Evolutionary conservation across 2,113 vertebrate genomes (phyloP), one percentile per base, ranked within the genome.

Genomic region (Heteronetta atricapilla): DNA sequence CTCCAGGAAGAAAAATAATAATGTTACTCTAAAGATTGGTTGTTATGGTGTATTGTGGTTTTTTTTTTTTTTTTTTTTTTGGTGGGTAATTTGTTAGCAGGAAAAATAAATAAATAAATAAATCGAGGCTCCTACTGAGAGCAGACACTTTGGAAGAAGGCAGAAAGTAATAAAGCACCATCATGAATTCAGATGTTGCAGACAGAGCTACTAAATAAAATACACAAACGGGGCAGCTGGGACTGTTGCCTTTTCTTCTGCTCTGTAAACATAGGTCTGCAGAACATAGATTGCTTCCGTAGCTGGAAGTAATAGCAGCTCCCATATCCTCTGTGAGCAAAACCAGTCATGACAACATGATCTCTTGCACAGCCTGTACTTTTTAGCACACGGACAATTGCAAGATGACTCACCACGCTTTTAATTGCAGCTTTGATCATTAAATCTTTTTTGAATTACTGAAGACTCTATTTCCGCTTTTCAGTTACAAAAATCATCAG

Each of bases 351-450:
- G 69, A 88, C 76, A 95, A 74, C 56, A 64, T 2, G 56, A 90
- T 91, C 72, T 68, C 82, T 48, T 12, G 4, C 80, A 63, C 94
- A 96, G 92, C 68, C 83, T 78, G 62, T 21, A 8, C 13, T 31
- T 92, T 53, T 81, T 23, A 96, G 74, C 95, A 87, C 93, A 82
- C 55, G 90, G 90, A 44, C 48, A 33, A 62, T 58, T 89, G 63
- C 66, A 16, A 86, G 84, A 80, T 94, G 94, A 95, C 70, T 97
- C 94, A 94, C 86, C 88, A 80, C 8, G 5, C 62, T 59, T 53
- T 42, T 96, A 94, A 92, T 82, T 95, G 83, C 78, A 94, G 74
- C 94, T 96, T 95, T 92, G 95, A 96, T 93, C 86, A 59, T 59
- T 76, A 76, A 90, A 96, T 95, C 88, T 90, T 89, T 86, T 82